These are phyloP conservation scores for Thymelicus lineola DNA, from an alignment of 2,888 invertebrate species.

Conservation along the genomic window DNA sequence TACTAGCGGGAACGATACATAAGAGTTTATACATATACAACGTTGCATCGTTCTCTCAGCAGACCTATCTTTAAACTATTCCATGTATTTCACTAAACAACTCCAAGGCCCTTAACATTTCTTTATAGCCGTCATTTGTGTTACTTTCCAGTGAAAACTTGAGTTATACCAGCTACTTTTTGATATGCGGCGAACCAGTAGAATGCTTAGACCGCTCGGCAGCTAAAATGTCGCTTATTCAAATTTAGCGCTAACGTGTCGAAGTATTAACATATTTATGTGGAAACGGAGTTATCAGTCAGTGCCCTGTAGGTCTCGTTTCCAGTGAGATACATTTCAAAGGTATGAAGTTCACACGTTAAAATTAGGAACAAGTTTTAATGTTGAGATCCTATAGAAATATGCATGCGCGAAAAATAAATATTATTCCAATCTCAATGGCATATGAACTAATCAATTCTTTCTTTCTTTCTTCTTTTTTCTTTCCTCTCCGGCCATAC, in stretches of 20 bases:
- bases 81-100: conserved; percentile 36
- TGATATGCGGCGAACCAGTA: conserved; percentile 45
- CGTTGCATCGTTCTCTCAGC: conserved; percentile 15
- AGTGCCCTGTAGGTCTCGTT: background rate
- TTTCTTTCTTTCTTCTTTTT: no score
- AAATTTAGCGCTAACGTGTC: conserved; percentile 26
- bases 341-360: conserved; percentile 6
- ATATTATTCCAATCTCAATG: no score
- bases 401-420: no score
- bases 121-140: conserved; percentile 48
- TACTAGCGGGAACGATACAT: background rate
- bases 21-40: conserved; percentile 16
- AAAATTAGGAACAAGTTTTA: background rate
- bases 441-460: no score
- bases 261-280: conserved; percentile 23
- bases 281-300: conserved; percentile 20
- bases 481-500: no score
- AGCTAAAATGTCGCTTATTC: conserved; percentile 55
- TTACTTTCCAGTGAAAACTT: conserved; percentile 55
- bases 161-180: conserved; percentile 50
- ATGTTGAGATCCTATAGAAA: background rate
- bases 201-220: conserved; percentile 38
- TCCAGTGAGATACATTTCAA: conserved; percentile 15
- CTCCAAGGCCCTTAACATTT: conserved; percentile 30
- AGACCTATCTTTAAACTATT: conserved; percentile 19